phyloP scores from a whole-genome alignment of 2,888 invertebrate genomes.

The Lycaena phlaeas region DNA sequence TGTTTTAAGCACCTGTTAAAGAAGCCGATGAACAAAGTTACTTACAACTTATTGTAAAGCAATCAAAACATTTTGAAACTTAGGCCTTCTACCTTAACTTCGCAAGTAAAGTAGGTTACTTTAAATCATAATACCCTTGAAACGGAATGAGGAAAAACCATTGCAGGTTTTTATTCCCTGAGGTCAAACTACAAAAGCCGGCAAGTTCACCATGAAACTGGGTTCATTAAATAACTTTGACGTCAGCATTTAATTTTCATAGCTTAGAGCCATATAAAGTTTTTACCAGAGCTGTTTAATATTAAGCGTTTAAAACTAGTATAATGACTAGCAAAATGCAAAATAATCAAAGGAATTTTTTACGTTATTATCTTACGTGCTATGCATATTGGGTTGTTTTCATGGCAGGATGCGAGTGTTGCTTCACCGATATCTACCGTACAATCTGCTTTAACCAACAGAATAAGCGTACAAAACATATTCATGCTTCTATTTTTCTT shows the following conservation, averaged over 20 bases:
- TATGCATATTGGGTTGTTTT: too few relatives aligned
- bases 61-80: background rate
- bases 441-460: too few relatives aligned
- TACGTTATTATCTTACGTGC: too few relatives aligned
- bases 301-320: background rate
- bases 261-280: conserved; percentile 5
- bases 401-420: too few relatives aligned
- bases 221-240: conserved; percentile 12
- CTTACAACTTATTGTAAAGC: too few relatives aligned
- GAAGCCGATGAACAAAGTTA: too few relatives aligned
- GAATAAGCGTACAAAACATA: too few relatives aligned
- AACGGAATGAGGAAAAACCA: conserved; percentile 15
- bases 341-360: too few relatives aligned
- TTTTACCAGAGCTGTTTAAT: conserved; percentile 3
- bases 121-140: conserved; percentile 6
- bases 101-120: conserved; percentile 8
- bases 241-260: conserved; percentile 14
- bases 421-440: too few relatives aligned
- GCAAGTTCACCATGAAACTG: conserved; percentile 12
- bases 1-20: too few relatives aligned
- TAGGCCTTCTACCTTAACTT: background rate
- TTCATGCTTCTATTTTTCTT: too few relatives aligned
- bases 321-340: background rate
- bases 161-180: conserved; percentile 10
- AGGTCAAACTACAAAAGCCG: conserved; percentile 13